These are phyloP conservation scores for Deroplatys truncata DNA, from an alignment of 2,888 invertebrate species.

Conservation along the genomic window DNA sequence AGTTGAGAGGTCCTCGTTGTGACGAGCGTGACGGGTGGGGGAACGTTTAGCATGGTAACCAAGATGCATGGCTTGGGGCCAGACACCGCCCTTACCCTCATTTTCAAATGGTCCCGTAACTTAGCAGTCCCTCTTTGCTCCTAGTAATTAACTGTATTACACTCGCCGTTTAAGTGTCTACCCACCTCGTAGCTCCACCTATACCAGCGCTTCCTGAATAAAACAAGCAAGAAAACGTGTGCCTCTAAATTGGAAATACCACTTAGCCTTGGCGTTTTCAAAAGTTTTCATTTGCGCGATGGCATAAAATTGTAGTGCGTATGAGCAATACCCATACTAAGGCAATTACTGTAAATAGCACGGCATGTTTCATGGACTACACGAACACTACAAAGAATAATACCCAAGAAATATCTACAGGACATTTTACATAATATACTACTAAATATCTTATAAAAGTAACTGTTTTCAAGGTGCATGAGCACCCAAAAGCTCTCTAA, in stretches of 20 bases:
- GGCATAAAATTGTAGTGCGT: neutral
- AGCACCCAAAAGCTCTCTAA: too few species aligned
- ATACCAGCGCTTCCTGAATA: neutral
- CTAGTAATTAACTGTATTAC: neutral
- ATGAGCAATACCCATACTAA: neutral
- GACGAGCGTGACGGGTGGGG: neutral
- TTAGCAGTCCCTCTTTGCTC: neutral
- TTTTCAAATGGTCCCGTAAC: slow-evolving; percentile 12
- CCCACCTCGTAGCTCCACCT: neutral
- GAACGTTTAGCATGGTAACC: slow-evolving; percentile 1
- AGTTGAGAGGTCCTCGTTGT: neutral
- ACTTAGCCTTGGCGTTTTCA: neutral
- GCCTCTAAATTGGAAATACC: neutral
- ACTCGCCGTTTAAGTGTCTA: neutral
- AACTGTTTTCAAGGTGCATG: too few species aligned
- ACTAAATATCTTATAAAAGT: neutral
- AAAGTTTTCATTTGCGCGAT: neutral
- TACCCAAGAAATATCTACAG: neutral
- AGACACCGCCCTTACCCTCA: neutral
- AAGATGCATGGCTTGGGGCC: slow-evolving; percentile 4
- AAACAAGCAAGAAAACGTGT: neutral
- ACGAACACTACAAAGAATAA: neutral
- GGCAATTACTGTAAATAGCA: neutral
- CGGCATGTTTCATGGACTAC: too few species aligned
- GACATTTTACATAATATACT: neutral